A percentile compares a stretch with the other conserved stretches of the same genome.
Conservation (phyloP, 2,113 vertebrate genomes). For the Lasiurus cinereus region DNA sequence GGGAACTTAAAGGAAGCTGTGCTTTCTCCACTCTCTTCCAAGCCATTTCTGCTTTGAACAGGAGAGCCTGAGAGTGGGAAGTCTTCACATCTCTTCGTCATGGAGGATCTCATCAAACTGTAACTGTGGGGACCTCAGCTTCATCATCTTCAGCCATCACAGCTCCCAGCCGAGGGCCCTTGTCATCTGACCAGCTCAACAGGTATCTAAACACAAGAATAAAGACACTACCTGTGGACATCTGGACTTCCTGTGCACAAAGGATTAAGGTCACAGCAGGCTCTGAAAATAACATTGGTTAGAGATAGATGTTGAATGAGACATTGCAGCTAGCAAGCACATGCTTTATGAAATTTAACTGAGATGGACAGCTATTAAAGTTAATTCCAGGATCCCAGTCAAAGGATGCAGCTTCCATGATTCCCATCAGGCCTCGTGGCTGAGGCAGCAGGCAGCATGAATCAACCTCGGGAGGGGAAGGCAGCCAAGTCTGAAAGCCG, state of each 20-base stretch:
- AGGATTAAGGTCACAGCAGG: not conserved
- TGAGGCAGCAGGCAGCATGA: not conserved
- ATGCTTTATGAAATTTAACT: not conserved
- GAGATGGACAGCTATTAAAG: not conserved
- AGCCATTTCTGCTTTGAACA: slow-evolving; percentile 95
- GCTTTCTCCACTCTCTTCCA: slow-evolving; percentile 75
- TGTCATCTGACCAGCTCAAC: not conserved
- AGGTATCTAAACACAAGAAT: not conserved
- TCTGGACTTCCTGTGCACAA: not conserved
- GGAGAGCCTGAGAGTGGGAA: slow-evolving; percentile 91
- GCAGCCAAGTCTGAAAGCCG: not conserved
- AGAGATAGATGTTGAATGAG: not conserved
- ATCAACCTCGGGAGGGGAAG: not conserved
- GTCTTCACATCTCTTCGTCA: slow-evolving; percentile 91
- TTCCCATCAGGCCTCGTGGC: not conserved
- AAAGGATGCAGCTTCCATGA: not conserved
- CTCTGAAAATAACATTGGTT: slow-evolving; percentile 33
- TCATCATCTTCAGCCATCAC: slow-evolving; percentile 94
- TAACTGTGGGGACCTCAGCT: slow-evolving; percentile 94
- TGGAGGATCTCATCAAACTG: slow-evolving; percentile 94
- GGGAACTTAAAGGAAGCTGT: slow-evolving; percentile 75
- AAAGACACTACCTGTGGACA: not conserved
- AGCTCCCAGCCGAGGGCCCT: slow-evolving; percentile 90
- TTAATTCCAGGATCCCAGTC: not conserved
- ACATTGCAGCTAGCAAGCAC: not conserved